Evolutionary conservation across 2,113 vertebrate species (phyloP).

Genomic region (Picathartes gymnocephalus): DNA sequence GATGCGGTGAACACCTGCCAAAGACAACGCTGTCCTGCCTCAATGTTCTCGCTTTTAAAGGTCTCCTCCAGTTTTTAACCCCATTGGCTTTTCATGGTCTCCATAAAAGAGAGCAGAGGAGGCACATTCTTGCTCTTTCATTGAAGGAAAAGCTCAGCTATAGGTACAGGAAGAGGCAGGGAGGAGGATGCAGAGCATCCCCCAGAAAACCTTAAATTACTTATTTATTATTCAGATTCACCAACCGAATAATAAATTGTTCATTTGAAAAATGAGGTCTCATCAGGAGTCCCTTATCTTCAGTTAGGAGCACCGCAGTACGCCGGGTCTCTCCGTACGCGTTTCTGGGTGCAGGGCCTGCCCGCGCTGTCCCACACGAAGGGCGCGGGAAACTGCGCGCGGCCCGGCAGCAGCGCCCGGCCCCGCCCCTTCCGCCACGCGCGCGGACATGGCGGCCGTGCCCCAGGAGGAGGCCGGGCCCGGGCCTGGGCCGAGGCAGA

Average conservation of each 20-base stretch:
- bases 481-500: neutral
- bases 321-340: accelerated
- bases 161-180: neutral
- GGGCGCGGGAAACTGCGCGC: neutral
- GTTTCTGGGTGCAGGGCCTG: accelerated
- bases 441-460: neutral
- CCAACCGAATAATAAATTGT: neutral
- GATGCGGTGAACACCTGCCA: neutral
- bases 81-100: neutral
- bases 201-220: neutral
- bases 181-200: neutral
- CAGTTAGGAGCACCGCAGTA: neutral
- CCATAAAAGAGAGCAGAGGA: neutral
- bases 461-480: neutral
- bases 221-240: neutral
- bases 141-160: neutral
- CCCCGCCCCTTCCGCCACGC: neutral
- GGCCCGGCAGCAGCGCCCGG: too few relatives aligned
- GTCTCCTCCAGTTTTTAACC: neutral
- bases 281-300: neutral
- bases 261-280: neutral
- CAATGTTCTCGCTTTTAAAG: neutral
- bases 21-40: accelerated
- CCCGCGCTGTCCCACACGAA: accelerated
- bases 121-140: neutral